A percentile compares a stretch with the other conserved stretches of the same genome.
Conservation (phyloP, 1,140 invertebrate genomes). For the Lanistes nyassanus region DNA sequence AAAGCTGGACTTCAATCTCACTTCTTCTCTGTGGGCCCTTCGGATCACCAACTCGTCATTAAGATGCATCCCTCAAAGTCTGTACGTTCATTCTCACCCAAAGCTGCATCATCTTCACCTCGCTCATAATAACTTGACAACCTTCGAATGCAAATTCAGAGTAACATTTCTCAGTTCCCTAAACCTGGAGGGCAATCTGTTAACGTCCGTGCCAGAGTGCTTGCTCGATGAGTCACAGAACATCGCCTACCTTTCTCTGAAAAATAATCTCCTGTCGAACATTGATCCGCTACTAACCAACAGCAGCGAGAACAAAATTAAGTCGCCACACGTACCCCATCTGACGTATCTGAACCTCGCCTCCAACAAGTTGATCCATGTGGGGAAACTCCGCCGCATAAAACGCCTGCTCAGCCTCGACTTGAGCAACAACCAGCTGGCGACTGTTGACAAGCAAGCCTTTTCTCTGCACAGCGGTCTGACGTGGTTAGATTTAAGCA, state of each 20-base stretch:
- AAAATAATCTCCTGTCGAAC: slow-evolving; percentile 20
- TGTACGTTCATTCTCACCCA: neutral
- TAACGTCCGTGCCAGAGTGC: slow-evolving; percentile 25
- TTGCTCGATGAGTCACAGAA: slow-evolving; percentile 9
- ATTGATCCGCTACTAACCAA: neutral
- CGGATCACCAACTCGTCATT: slow-evolving; percentile 4
- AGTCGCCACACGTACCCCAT: neutral
- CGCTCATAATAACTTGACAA: slow-evolving; percentile 7
- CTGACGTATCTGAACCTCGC: slow-evolving; percentile 25
- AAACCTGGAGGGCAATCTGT: slow-evolving; percentile 26
- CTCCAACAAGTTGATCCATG: slow-evolving; percentile 20
- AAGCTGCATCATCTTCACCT: neutral
- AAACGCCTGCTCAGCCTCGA: slow-evolving; percentile 15
- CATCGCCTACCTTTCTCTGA: slow-evolving; percentile 19
- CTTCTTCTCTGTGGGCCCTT: slow-evolving; percentile 14
- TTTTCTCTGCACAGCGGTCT: slow-evolving; percentile 10
- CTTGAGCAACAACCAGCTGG: slow-evolving; percentile 29
- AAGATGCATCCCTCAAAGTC: neutral
- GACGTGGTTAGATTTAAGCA: slow-evolving; percentile 16
- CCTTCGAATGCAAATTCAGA: slow-evolving; percentile 17
- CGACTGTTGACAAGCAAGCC: slow-evolving; percentile 8
- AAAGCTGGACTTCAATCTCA: slow-evolving; percentile 21
- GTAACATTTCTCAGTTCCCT: slow-evolving; percentile 17
- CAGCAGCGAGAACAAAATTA: neutral
- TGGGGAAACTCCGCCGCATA: slow-evolving; percentile 16